A percentile compares a stretch with the other conserved stretches of the same genome.
These are phyloP conservation scores for Bucco capensis DNA, from an alignment of 2,113 vertebrate genomes.

Conservation along the genomic window DNA sequence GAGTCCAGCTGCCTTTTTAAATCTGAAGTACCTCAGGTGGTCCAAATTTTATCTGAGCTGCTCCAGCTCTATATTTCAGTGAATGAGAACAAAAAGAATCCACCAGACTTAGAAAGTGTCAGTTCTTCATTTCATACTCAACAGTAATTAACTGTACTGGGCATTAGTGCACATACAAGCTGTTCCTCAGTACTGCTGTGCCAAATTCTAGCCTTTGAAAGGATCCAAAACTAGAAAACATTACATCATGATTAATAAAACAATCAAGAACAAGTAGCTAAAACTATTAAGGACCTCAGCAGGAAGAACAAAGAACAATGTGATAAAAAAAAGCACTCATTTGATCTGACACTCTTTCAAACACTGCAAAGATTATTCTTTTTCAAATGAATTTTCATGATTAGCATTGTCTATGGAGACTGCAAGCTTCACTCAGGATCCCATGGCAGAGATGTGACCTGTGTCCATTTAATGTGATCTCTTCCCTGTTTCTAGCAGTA, in stretches of 20 bases:
- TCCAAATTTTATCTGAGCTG: background rate
- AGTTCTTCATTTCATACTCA: background rate
- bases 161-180: background rate
- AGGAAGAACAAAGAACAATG: background rate
- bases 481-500: background rate
- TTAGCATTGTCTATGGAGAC: background rate
- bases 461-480: background rate
- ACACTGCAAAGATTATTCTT: background rate
- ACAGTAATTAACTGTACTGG: background rate
- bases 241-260: slow-evolving; percentile 1
- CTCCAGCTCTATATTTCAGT: background rate
- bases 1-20: background rate
- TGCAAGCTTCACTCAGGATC: background rate
- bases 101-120: background rate
- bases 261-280: slow-evolving; percentile 22
- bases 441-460: background rate
- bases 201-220: slow-evolving; percentile 7
- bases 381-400: background rate
- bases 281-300: background rate
- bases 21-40: background rate
- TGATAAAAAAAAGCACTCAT: background rate
- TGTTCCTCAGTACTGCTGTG: background rate
- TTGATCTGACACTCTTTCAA: background rate
- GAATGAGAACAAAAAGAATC: background rate
- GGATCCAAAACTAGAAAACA: background rate